A percentile compares a stretch with the other conserved stretches of the same genome.
These are phyloP conservation scores for Periplaneta americana DNA, from an alignment of 1,140 invertebrate genomes.

Conservation along the genomic window DNA sequence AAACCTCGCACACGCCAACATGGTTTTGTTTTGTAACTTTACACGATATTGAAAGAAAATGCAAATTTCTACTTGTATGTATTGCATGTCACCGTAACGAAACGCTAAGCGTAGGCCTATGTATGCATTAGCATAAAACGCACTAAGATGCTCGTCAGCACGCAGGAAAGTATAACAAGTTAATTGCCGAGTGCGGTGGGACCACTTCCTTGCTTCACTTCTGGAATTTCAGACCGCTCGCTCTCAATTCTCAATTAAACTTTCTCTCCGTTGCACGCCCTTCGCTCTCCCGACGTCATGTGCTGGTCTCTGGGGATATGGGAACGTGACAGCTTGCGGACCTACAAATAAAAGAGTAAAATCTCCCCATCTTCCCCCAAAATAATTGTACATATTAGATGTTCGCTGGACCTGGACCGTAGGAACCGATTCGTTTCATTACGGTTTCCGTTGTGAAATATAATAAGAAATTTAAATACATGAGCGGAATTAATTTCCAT, in stretches of 20 bases:
- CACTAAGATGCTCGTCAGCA: neutral
- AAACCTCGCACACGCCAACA: too few species aligned
- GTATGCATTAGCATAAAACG: neutral
- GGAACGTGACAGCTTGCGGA: neutral
- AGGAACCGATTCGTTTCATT: too few species aligned
- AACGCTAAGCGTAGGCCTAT: neutral
- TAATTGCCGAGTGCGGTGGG: neutral
- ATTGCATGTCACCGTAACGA: neutral
- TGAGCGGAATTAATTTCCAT: too few species aligned
- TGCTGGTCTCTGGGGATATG: neutral
- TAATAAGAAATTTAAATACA: too few species aligned
- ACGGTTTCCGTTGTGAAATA: too few species aligned
- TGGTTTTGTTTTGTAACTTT: neutral
- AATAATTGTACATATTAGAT: too few species aligned
- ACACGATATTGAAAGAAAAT: neutral
- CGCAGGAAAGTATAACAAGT: neutral
- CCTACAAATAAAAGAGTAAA: neutral
- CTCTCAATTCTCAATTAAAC: neutral
- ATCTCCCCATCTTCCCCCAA: too few species aligned
- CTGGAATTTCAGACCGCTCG: neutral
- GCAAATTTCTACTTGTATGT: neutral
- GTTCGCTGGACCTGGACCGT: too few species aligned
- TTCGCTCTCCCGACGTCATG: neutral
- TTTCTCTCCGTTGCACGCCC: neutral
- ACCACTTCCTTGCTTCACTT: too few species aligned